Evolutionary conservation across 2,113 vertebrate species (phyloP).

Genomic region (Ageneiosus marmoratus): DNA sequence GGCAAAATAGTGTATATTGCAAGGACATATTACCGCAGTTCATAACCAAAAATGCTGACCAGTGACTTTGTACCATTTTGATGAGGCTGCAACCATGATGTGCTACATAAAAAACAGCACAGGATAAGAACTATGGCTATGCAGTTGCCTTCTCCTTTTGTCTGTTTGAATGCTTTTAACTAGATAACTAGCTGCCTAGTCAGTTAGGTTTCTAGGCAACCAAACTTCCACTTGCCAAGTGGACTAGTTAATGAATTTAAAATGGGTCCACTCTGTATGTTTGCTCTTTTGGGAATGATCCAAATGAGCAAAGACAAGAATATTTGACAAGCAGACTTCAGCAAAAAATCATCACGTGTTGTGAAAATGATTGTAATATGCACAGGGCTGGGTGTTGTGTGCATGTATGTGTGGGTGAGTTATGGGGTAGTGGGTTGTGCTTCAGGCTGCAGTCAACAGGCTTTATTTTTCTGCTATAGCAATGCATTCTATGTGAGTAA

Average conservation of each 20-base stretch:
- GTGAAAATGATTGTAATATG: background rate
- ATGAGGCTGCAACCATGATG: background rate
- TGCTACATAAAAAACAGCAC: background rate
- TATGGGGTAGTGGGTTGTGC: slow-evolving; percentile 41
- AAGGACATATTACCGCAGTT: background rate
- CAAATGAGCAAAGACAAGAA: too few species aligned
- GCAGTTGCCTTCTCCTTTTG: background rate
- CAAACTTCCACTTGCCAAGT: background rate
- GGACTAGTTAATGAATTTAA: background rate
- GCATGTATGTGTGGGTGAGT: slow-evolving; percentile 40
- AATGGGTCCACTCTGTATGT: too few species aligned
- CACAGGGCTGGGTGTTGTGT: background rate
- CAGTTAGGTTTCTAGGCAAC: background rate
- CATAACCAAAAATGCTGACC: background rate
- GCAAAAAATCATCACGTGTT: background rate
- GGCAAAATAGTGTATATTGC: too few species aligned
- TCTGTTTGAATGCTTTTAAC: background rate
- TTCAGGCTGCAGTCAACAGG: slow-evolving; percentile 39
- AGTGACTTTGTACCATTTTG: background rate
- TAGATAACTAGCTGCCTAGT: background rate
- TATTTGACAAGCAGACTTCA: too few species aligned
- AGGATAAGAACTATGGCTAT: background rate
- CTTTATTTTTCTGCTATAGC: slow-evolving; percentile 35
- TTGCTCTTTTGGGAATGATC: too few species aligned
- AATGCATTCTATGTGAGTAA: slow-evolving; percentile 58